A percentile compares a stretch with the other conserved stretches of the same genome.
phyloP scores from a whole-genome alignment of 2,888 invertebrate genomes.

The Monoplex corrugatus region DNA sequence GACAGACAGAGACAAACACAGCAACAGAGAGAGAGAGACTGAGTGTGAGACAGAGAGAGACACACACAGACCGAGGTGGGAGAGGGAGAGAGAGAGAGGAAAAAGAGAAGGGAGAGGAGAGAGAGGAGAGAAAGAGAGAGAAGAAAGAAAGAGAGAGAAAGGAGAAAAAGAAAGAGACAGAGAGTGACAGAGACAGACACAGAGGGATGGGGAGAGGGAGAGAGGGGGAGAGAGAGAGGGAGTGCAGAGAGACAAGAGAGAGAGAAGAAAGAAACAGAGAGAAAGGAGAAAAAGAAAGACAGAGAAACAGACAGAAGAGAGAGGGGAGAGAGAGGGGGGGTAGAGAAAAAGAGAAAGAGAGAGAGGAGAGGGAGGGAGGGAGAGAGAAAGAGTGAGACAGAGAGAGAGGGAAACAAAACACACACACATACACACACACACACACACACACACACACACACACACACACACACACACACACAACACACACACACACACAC shows the following conservation, averaged over 20 bases:
- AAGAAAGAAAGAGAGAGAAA: conserved; percentile 41
- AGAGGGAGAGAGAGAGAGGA: neutral
- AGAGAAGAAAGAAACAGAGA: neutral
- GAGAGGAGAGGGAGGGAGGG: no score
- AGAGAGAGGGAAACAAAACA: no score
- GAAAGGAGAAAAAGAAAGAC: neutral
- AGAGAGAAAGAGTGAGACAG: no score
- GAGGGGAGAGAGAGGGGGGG: no score
- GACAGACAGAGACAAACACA: neutral
- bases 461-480: no score
- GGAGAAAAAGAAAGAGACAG: conserved; percentile 1
- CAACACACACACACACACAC: neutral
- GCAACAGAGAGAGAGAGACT: neutral
- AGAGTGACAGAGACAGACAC: neutral
- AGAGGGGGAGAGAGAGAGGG: no score
- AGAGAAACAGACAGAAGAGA: no score
- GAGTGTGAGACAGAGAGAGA: neutral
- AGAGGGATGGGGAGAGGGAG: neutral
- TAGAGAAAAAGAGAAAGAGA: no score
- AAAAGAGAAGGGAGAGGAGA: neutral
- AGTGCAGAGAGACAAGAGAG: neutral
- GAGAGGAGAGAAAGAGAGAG: conserved; percentile 23
- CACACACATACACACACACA: neutral
- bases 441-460: no score
- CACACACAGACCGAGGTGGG: neutral